Conservation (phyloP, 92 coral and sea anemone species). For the Ricordea florida region DNA sequence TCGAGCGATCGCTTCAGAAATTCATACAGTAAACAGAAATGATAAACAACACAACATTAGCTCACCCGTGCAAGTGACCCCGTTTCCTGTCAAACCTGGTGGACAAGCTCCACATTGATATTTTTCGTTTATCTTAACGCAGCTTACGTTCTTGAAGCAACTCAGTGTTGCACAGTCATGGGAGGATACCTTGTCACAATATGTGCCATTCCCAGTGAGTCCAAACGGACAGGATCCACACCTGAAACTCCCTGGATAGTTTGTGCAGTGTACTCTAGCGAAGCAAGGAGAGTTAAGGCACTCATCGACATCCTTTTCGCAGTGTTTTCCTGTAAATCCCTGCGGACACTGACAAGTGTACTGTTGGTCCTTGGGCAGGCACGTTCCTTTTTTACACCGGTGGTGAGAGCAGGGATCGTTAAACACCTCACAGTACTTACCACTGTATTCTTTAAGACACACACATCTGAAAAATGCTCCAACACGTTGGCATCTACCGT, state of each 20-base stretch:
- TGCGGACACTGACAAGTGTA: background rate
- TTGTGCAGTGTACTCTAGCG: conserved; percentile 35
- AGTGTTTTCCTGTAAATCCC: conserved; percentile 33
- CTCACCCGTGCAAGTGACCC: conserved; percentile 74
- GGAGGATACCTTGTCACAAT: conserved; percentile 25
- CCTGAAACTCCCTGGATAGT: conserved; percentile 35
- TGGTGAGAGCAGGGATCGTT: conserved; percentile 50
- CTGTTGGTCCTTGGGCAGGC: background rate
- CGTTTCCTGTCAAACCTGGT: conserved; percentile 78
- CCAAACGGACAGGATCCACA: conserved; percentile 84
- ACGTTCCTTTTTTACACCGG: conserved; percentile 54
- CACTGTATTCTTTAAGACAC: conserved; percentile 61
- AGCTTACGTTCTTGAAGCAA: conserved; percentile 72
- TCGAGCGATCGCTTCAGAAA: too few species aligned
- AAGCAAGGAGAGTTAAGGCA: conserved; percentile 65
- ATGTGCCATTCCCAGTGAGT: conserved; percentile 78
- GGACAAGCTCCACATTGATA: conserved; percentile 83
- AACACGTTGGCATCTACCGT: conserved; percentile 52
- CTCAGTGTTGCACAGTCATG: conserved; percentile 40
- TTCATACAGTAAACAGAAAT: too few species aligned
- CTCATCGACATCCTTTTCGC: conserved; percentile 54
- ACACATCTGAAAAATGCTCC: conserved; percentile 41
- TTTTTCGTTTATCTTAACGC: conserved; percentile 43
- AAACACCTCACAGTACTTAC: conserved; percentile 16
- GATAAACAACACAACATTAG: too few species aligned